Evolutionary conservation across 2,888 invertebrate species (phyloP), one percentile per base, ranked within the genome.

Genomic region (Ophion costatus): DNA sequence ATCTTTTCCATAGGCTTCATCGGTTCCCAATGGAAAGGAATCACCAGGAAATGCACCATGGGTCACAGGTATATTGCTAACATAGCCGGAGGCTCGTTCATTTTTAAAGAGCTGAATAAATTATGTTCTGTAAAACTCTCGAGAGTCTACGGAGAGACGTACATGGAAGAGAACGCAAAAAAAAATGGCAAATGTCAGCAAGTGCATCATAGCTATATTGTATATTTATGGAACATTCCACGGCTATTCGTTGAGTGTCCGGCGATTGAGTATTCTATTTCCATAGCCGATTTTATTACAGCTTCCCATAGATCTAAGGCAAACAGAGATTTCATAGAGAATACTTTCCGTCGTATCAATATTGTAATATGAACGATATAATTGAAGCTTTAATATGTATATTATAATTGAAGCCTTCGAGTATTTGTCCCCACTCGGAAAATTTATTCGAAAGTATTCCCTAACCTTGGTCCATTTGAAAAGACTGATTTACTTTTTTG

Each of bases 41-140:
- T 91, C 92, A 70, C 90, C 90, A 6, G 86, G 93, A 89, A 93
- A 92, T 87, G 77, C 88, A 29, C 89, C 51, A 20, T 33, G 92
- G 89, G 86, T 90, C 59, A 93, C 93, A 94, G 94, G 94, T 94
- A 93, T 87, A 90, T 93, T 93, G 92, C 93, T 90, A 90, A 90
- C 81, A 75, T 84, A 88, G 84, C 82, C 85, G 87, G 77, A 89
- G 88, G 87, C 81, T 45, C 78, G 79, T 89, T 86, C 86, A 83
- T 86, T 84, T 82, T 70, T 82, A 80, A 45, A 59, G 57, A 76
- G 59, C 61, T 24, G 80, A 80, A 89, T 87, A 86, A 79, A 84
- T 86, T 90, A 80, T 83, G 80, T 87, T 85, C 86, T 85, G 82
- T 75, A 73, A 80, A 73, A 69, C 69, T 69, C 80, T 74, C 42